Evolutionary conservation across 1,140 invertebrate genomes (phyloP), one percentile per base, ranked within the genome.

Genomic region (Meloidogyne chitwoodi): DNA sequence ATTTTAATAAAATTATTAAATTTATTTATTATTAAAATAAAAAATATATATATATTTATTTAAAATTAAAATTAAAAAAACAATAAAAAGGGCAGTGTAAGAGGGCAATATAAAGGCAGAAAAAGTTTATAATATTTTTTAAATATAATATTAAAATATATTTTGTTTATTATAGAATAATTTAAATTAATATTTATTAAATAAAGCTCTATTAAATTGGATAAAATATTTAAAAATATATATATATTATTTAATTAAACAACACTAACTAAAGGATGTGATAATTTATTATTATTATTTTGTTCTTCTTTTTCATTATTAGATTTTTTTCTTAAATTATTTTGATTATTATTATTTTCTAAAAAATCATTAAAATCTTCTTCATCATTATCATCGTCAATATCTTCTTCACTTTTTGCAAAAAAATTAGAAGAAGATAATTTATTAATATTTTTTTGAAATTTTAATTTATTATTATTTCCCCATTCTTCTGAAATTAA

Each of bases 321-420:
- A 41, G 16, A 8, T 31, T 41, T 67, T 67, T 10, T 67, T 22
- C 22, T 67, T 41, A 34, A 41, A 41, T 19, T 31, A 67, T 41
- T 41, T 3, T 16, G 63, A 14, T 63, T 22, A 27, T 61, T 72
- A 26, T 56, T 61, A 24, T 63, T 26, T 29, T 73, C 71, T 31
- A 73, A 22, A 73, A 75, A 75, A n/a, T 68, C 74, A 26, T 75
- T 29, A 29, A 66, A 75, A 74, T 75, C 74, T 29, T 70, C 74
- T 27, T 75, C 74, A 68, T 14, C 74, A 22, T 75, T 44, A 70
- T 67, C 48, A n/a, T 66, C 38, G 24, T 67, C 71, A n/a, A n/a
- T n/a, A 12, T 73, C 56, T 29, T 73, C 71, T 41, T 73, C 71
- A 61, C 26, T 24, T 63, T 73, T 64, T 34, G 70, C n/a, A 34